Percentiles rank a stretch among this genome's conserved stretches.
These are phyloP conservation scores for Chiroxiphia lanceolata DNA, from an alignment of 2,797 vertebrate genomes.

Conservation along the genomic window DNA sequence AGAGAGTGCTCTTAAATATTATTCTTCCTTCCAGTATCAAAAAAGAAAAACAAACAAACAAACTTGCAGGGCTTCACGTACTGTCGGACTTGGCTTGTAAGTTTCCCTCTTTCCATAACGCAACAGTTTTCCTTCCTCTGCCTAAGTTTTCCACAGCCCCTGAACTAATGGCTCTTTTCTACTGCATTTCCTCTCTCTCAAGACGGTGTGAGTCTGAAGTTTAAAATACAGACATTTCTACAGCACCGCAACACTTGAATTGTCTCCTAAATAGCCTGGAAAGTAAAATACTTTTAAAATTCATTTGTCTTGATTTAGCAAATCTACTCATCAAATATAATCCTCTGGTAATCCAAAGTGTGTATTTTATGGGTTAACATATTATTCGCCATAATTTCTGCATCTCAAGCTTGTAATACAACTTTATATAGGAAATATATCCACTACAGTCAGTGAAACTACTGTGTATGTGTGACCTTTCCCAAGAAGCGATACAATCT, in stretches of 20 bases:
- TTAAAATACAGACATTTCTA: not conserved
- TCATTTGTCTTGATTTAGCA: not conserved
- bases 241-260: not conserved
- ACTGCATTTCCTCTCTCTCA: not conserved
- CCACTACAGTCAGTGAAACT: not conserved
- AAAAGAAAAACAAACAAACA: not conserved
- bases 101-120: not conserved
- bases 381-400: not conserved
- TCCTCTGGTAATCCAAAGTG: not conserved
- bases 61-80: not conserved
- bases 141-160: not conserved
- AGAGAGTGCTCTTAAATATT: not conserved
- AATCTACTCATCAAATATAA: not conserved
- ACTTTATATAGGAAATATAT: not conserved
- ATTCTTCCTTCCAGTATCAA: not conserved
- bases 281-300: not conserved
- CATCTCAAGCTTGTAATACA: not conserved
- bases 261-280: not conserved
- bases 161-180: not conserved
- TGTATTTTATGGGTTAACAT: not conserved
- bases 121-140: not conserved
- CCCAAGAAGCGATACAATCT: not conserved
- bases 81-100: not conserved
- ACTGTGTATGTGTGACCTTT: accelerated
- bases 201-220: not conserved